Percentiles rank a stretch among this genome's conserved stretches.
Evolutionary conservation across 2,113 vertebrate genomes (phyloP).

Genomic region (Eira barbara): DNA sequence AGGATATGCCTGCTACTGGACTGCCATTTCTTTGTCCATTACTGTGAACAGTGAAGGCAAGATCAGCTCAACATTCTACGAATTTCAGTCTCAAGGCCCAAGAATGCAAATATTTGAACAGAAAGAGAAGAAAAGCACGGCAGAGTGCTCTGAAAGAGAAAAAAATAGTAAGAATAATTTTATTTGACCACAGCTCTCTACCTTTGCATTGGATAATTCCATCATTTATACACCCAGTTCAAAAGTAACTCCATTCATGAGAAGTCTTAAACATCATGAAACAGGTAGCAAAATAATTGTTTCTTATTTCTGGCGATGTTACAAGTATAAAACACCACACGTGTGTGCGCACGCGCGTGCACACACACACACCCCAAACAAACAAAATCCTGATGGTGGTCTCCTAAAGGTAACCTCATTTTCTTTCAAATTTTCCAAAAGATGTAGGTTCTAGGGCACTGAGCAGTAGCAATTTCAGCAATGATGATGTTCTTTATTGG

Average conservation of each 20-base stretch:
- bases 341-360: neutral
- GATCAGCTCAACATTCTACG: neutral
- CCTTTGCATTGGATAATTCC: neutral
- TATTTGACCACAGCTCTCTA: neutral
- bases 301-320: neutral
- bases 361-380: neutral
- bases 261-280: neutral
- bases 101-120: neutral
- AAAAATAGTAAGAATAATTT: neutral
- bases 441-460: accelerated
- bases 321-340: neutral
- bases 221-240: neutral
- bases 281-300: neutral
- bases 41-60: neutral
- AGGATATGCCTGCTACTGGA: neutral
- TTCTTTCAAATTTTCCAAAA: neutral
- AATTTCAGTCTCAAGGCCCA: neutral
- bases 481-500: too few species aligned
- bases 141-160: neutral
- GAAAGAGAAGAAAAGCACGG: neutral
- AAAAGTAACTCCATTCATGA: neutral
- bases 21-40: neutral
- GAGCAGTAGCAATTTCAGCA: neutral
- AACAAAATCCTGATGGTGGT: neutral
- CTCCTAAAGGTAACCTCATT: neutral